Conservation (phyloP, 2,888 invertebrate genomes). For the Stenotaenia linearis region DNA sequence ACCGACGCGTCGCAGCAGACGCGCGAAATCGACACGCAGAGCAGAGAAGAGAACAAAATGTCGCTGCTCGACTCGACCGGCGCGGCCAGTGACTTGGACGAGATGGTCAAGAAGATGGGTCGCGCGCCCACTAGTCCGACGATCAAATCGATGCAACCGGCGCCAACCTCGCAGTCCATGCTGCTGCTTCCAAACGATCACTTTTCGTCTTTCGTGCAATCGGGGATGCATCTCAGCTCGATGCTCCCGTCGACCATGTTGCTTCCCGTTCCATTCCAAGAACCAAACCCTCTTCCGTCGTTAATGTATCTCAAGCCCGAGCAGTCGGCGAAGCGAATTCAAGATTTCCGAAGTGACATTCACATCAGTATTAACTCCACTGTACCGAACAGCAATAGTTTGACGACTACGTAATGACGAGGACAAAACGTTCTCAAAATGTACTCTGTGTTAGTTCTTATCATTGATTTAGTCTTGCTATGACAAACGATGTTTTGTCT, state of each 20-base stretch:
- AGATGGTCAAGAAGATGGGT: neutral
- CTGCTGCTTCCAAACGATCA: conserved; percentile 29
- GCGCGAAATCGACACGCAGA: neutral
- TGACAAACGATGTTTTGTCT: neutral
- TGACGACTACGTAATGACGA: neutral
- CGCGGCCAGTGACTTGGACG: neutral
- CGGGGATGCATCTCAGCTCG: conserved; percentile 13
- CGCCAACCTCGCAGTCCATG: conserved; percentile 29
- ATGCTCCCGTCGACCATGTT: conserved; percentile 29
- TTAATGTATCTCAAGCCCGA: conserved; percentile 32
- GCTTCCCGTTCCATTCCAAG: conserved; percentile 30
- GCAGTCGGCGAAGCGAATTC: neutral
- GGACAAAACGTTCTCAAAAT: neutral
- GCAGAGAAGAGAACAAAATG: neutral
- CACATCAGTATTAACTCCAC: conserved; percentile 32
- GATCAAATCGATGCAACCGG: neutral
- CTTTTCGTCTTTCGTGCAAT: conserved; percentile 29
- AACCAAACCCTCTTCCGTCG: conserved; percentile 24
- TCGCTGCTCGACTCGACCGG: neutral
- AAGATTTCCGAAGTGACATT: conserved; percentile 28
- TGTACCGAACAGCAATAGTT: neutral
- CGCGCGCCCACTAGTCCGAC: neutral
- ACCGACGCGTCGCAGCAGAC: neutral
- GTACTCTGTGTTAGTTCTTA: neutral
- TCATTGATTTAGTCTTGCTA: neutral